phyloP scores from a whole-genome alignment of 2,888 invertebrate species.

The Drosophila falleni region DNA sequence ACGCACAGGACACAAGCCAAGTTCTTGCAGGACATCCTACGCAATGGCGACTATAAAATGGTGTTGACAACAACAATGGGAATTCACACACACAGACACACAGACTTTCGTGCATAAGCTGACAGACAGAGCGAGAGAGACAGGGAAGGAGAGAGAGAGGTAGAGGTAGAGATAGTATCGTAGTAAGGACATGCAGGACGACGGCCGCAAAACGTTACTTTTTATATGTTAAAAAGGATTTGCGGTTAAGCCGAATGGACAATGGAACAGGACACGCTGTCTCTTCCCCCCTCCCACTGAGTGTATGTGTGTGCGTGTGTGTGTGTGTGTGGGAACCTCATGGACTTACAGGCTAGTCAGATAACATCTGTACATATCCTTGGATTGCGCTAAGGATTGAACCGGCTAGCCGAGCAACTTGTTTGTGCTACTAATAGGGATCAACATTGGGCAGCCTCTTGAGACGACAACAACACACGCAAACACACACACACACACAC shows the following conservation, averaged over 20 bases:
- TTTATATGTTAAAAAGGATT: slow-evolving; percentile 81
- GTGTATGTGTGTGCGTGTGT: neutral
- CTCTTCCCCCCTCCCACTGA: slow-evolving; percentile 1
- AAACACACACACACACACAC: slow-evolving; percentile 11
- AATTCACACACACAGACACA: slow-evolving; percentile 60
- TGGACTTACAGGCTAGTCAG: slow-evolving; percentile 56
- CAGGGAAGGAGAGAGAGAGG: neutral
- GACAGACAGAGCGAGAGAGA: slow-evolving; percentile 4
- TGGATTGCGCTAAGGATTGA: slow-evolving; percentile 57
- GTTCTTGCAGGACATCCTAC: slow-evolving; percentile 55
- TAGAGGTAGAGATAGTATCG: neutral
- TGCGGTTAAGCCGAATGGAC: slow-evolving; percentile 78
- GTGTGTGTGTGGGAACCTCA: slow-evolving; percentile 27
- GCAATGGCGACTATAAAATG: slow-evolving; percentile 74
- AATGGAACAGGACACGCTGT: slow-evolving; percentile 50
- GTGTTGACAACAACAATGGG: slow-evolving; percentile 81
- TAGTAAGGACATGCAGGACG: slow-evolving; percentile 14
- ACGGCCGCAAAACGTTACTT: slow-evolving; percentile 74
- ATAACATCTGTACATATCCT: slow-evolving; percentile 76
- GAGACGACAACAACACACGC: slow-evolving; percentile 50
- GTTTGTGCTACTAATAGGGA: slow-evolving; percentile 78
- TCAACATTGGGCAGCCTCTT: slow-evolving; percentile 76
- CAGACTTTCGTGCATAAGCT: slow-evolving; percentile 6
- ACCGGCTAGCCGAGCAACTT: slow-evolving; percentile 61
- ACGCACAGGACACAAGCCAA: slow-evolving; percentile 63